These are phyloP conservation scores for Oppia nitens DNA, from an alignment of 1,140 invertebrate genomes.

Conservation along the genomic window DNA sequence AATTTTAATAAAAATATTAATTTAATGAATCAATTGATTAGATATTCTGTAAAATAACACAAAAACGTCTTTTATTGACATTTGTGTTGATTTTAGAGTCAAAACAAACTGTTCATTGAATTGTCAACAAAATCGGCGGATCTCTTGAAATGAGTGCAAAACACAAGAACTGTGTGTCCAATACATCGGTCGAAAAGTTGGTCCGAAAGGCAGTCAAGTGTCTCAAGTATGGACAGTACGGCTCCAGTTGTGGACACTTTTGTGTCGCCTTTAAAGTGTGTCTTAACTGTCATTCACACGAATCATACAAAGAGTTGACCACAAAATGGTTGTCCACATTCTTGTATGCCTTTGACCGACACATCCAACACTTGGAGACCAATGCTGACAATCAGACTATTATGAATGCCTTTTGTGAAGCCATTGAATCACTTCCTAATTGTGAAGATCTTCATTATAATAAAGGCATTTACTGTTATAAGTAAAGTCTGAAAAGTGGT, in stretches of 20 bases:
- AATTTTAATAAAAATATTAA: too few species aligned
- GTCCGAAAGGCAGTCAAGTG: background rate
- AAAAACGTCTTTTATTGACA: too few species aligned
- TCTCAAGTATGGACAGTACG: background rate
- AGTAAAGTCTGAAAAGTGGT: constrained; percentile 23
- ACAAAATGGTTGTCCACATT: background rate
- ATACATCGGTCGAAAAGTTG: background rate
- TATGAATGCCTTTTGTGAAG: constrained; percentile 31
- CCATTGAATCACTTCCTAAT: constrained; percentile 28
- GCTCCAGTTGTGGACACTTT: background rate
- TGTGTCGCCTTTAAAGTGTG: background rate
- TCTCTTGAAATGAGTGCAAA: background rate
- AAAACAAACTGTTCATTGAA: too few species aligned
- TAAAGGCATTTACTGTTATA: constrained; percentile 30
- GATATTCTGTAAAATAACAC: too few species aligned
- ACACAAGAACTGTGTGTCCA: too few species aligned
- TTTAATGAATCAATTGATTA: too few species aligned
- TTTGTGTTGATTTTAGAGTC: too few species aligned
- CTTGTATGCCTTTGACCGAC: background rate
- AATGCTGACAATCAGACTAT: constrained; percentile 22
- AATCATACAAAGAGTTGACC: background rate
- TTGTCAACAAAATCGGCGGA: background rate
- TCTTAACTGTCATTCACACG: too few species aligned
- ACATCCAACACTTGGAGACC: background rate
- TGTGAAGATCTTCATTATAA: constrained; percentile 28